Conservation (phyloP, 2,797 vertebrate species). For the Schizopygopsis pylzovi region DNA sequence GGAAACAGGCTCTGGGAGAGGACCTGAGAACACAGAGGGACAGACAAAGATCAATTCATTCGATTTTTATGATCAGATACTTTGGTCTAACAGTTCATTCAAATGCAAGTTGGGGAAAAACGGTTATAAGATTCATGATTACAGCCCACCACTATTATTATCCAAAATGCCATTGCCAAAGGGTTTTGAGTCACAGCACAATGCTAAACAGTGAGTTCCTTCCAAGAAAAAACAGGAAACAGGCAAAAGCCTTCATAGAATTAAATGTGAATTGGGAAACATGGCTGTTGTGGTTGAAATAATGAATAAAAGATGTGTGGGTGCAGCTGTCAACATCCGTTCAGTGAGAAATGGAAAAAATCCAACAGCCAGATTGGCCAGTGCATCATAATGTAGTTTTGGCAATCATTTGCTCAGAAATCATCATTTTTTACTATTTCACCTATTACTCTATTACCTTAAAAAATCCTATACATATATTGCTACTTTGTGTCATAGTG, state of each 20-base stretch:
- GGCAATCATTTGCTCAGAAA: background rate
- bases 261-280: conserved; percentile 16
- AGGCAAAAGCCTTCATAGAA: conserved; percentile 7
- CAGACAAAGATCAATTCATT: background rate
- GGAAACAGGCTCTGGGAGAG: conserved; percentile 79
- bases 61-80: too few species aligned
- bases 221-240: conserved; percentile 1
- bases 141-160: background rate
- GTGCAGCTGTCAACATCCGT: conserved; percentile 20
- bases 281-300: conserved; percentile 25
- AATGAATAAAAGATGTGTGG: conserved; percentile 41
- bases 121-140: background rate
- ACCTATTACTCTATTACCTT: background rate
- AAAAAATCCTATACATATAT: background rate
- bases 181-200: background rate
- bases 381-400: background rate
- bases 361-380: background rate
- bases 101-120: background rate
- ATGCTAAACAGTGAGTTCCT: background rate
- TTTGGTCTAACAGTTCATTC: background rate
- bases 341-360: conserved; percentile 15
- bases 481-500: background rate
- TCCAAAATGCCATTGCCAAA: background rate
- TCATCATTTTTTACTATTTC: background rate
- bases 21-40: conserved; percentile 70